Base-by-base conservation (phyloP, 2,797 vertebrate genomes). In the Linurgus olivaceus region DNA sequence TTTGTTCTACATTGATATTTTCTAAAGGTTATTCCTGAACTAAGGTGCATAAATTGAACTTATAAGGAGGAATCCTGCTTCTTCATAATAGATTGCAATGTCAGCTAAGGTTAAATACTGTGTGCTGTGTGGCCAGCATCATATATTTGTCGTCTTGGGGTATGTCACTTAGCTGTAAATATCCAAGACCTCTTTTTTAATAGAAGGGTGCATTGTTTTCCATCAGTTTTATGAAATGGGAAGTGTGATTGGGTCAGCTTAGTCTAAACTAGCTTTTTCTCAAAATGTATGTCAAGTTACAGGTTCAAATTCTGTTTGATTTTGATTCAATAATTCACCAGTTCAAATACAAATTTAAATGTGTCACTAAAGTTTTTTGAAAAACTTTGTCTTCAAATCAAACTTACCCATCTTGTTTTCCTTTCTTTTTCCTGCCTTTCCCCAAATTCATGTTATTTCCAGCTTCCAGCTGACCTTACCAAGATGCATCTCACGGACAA, bases 401-500 rank as follows among this genome's bases (percentile, higher is more conserved):
- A 14, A 68, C 59, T 91, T 20, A 84, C 2, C 1, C 6, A 8
- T 66, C 8, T 45, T 19, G 5, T 75, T 81, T 61, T 50, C 35
- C 14, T 78, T 52, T 65, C 15, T 80, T 58, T 75, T 25, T 94
- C 17, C 33, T 37, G 3, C 18, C 55, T 62, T 79, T 73, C 45
- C 62, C 81, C 65, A 45, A 70, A 73, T 35, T 33, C 4, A 23
- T 93, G 95, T 93, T 96, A n/a, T 97, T 55, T 88, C 31, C 98
- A 99, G 99, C 99, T 99, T 97, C 99, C 99, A 95, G 99, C 98
- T 44, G 99, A 99, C 97, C 99, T 99, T 91, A 99, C 98, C 97
- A 99, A 99, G 98, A 99, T 99, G 99, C 99, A 99, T 79, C 98
- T 99, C 82, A 98, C 99, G 15, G 99, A 99, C 96, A 98, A 98